A percentile compares a stretch with the other conserved stretches of the same genome.
Evolutionary conservation across 2,888 invertebrate genomes (phyloP).

Genomic region (Eucriotettix oculatus): DNA sequence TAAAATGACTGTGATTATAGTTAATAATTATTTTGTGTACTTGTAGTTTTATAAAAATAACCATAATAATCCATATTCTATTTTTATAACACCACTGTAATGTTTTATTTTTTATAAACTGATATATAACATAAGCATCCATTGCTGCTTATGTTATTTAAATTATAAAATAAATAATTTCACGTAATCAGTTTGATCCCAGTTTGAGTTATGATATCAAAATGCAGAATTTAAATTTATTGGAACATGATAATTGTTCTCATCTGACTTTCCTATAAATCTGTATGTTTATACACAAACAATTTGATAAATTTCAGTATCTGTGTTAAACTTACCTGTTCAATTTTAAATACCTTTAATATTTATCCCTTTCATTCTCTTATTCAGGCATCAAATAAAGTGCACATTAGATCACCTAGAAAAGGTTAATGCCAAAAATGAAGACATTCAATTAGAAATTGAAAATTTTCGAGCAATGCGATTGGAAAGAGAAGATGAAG

Average conservation of each 20-base stretch:
- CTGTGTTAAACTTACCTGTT: not conserved
- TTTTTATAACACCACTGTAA: too few species aligned
- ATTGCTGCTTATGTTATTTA: not conserved
- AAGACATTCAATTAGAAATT: conserved; percentile 31
- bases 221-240: too few species aligned
- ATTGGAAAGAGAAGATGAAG: conserved; percentile 22
- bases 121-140: not conserved
- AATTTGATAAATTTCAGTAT: too few species aligned
- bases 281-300: too few species aligned
- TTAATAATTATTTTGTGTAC: too few species aligned
- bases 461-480: conserved; percentile 27
- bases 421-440: conserved; percentile 28
- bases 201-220: too few species aligned
- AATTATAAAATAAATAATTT: not conserved
- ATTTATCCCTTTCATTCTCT: not conserved
- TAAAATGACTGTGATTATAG: too few species aligned
- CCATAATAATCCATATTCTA: too few species aligned
- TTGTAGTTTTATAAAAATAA: too few species aligned
- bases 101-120: too few species aligned
- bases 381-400: conserved; percentile 32
- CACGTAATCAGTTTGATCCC: not conserved
- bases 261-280: too few species aligned
- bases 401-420: conserved; percentile 33
- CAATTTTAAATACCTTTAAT: not conserved
- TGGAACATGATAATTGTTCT: too few species aligned